Percentiles rank a stretch among this genome's conserved stretches.
Evolutionary conservation across 53 echinoderm and acorn worm species (phyloP).

Genomic region (Stichopus horrens): DNA sequence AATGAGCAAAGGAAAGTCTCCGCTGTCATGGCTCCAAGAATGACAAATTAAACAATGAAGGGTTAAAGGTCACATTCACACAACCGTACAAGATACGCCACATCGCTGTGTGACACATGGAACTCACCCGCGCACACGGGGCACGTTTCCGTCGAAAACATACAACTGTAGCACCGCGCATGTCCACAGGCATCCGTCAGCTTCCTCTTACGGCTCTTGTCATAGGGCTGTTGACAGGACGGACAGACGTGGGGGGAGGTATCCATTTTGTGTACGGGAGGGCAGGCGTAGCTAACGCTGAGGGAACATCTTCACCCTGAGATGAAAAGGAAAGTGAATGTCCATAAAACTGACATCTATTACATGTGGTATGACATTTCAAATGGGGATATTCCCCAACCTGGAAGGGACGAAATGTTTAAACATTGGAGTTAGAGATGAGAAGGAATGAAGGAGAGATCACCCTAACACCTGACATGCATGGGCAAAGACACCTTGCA

Average conservation of each 20-base stretch:
- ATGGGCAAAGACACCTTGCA: too few relatives aligned
- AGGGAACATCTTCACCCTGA: conserved; percentile 32
- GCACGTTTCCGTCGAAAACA: conserved; percentile 91
- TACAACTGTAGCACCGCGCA: conserved; percentile 88
- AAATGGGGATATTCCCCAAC: too few relatives aligned
- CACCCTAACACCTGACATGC: too few relatives aligned
- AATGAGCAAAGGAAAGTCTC: too few relatives aligned
- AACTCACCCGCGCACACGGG: conserved; percentile 69
- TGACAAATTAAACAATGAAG: too few relatives aligned
- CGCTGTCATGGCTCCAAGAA: too few relatives aligned
- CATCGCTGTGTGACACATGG: neutral
- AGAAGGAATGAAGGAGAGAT: too few relatives aligned
- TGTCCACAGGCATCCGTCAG: conserved; percentile 97
- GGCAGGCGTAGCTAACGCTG: neutral
- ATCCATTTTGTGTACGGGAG: conserved; percentile 65
- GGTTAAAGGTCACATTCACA: too few relatives aligned
- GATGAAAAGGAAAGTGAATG: neutral
- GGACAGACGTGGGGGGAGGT: conserved; percentile 76
- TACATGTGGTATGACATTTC: too few relatives aligned
- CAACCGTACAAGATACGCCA: neutral
- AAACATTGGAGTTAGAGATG: too few relatives aligned
- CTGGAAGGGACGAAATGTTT: too few relatives aligned
- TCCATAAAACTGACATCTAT: too few relatives aligned
- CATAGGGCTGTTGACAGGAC: conserved; percentile 85
- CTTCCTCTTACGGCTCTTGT: conserved; percentile 88